A percentile compares a stretch with the other conserved stretches of the same genome.
Evolutionary conservation across 2,888 invertebrate species (phyloP).

Genomic region (Scotopteryx bipunctaria): DNA sequence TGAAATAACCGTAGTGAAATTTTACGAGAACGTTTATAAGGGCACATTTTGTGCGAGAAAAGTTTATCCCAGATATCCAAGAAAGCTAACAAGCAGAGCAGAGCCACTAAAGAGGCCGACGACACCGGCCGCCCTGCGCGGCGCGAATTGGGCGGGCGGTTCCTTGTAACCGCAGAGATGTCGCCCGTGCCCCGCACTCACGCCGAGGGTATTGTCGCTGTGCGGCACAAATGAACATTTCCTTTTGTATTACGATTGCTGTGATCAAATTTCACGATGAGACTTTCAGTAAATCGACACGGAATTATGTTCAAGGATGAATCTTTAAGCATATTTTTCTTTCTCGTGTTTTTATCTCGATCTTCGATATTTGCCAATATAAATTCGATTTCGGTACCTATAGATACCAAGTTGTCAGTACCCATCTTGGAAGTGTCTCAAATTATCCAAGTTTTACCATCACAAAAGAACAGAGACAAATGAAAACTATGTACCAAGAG

Average conservation of each 20-base stretch:
- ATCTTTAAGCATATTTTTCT: too few species aligned
- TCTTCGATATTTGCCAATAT: too few species aligned
- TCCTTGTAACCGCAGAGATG: conserved; percentile 34
- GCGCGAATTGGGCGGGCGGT: conserved; percentile 51
- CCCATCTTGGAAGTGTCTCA: not conserved
- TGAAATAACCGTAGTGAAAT: conserved; percentile 14
- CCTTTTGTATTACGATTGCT: conserved; percentile 41
- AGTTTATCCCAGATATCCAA: conserved; percentile 34
- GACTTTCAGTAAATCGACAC: conserved; percentile 29
- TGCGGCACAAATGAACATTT: conserved; percentile 47
- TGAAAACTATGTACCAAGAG: conserved; percentile 2
- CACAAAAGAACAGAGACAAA: conserved; percentile 1
- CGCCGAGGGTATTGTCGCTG: conserved; percentile 40
- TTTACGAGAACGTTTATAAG: conserved; percentile 19
- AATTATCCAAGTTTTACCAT: not conserved
- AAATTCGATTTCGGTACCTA: too few species aligned
- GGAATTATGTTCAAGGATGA: conserved; percentile 8
- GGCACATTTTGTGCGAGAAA: conserved; percentile 27
- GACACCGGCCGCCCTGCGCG: conserved; percentile 50
- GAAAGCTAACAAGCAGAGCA: conserved; percentile 34
- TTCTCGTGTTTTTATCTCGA: too few species aligned
- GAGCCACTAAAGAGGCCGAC: conserved; percentile 53
- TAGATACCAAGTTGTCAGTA: too few species aligned
- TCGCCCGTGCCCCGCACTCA: conserved; percentile 34
- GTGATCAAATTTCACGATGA: conserved; percentile 47